Percentiles rank a stretch among this genome's conserved stretches.
phyloP scores from a whole-genome alignment of 35 echinoderm and acorn worm genomes.

The Apostichopus parvimensis region DNA sequence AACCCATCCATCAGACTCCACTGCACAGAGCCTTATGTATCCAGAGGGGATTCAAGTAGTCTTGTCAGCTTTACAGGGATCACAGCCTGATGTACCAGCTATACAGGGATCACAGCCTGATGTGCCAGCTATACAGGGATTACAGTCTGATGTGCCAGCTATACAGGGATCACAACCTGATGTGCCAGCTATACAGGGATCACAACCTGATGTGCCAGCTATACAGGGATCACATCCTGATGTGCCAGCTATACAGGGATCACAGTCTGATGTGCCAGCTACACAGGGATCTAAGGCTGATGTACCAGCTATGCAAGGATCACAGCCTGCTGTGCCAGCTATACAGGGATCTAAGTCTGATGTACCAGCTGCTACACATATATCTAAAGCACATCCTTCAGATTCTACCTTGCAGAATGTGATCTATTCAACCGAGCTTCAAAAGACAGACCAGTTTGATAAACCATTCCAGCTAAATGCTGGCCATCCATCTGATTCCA shows the following conservation, averaged over 20 bases:
- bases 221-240: neutral
- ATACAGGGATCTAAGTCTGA: neutral
- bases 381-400: neutral
- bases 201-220: neutral
- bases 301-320: neutral
- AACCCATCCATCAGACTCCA: neutral
- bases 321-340: neutral
- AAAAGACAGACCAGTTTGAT: neutral
- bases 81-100: neutral
- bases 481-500: too few relatives aligned
- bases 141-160: neutral
- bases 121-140: neutral
- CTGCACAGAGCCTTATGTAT: neutral
- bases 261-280: neutral
- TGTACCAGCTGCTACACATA: neutral
- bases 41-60: neutral
- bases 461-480: too few relatives aligned
- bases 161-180: neutral
- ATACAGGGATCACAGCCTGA: neutral
- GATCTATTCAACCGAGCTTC: neutral
- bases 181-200: neutral
- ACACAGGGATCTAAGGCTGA: neutral
- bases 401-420: slow-evolving; percentile 2
- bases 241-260: neutral
- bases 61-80: neutral